Conservation (phyloP, 2,888 invertebrate species). For the Psococerastis gibbosa region DNA sequence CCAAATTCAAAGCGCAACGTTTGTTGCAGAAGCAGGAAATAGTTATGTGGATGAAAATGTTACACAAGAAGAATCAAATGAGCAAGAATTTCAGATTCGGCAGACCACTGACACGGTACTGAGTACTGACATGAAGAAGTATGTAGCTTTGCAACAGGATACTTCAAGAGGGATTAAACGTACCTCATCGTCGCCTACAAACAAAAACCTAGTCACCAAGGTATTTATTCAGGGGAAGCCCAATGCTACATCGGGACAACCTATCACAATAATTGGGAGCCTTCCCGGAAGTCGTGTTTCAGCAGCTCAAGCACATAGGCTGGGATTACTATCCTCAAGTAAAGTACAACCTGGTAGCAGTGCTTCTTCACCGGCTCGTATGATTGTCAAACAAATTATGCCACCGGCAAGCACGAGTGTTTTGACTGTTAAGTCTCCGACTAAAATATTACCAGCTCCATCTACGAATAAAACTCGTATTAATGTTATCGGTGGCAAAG, state of each 20-base stretch:
- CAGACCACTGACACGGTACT: background rate
- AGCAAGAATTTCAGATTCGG: too few relatives aligned
- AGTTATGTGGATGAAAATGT: background rate
- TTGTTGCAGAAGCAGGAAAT: too few relatives aligned
- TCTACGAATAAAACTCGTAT: constrained; percentile 16
- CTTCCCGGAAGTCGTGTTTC: constrained; percentile 34
- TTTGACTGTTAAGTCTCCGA: constrained; percentile 40
- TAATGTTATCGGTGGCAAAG: background rate
- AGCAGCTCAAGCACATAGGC: constrained; percentile 41
- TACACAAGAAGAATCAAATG: background rate
- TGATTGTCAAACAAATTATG: constrained; percentile 10
- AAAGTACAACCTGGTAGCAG: constrained; percentile 27
- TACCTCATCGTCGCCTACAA: background rate
- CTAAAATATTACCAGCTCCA: constrained; percentile 48
- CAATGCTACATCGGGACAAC: constrained; percentile 2
- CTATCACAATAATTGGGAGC: constrained; percentile 17
- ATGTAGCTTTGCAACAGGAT: background rate
- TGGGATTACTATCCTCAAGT: constrained; percentile 34
- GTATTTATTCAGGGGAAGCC: constrained; percentile 6
- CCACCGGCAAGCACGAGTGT: constrained; percentile 3
- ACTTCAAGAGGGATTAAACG: background rate
- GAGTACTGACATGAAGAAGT: background rate
- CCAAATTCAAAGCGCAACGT: background rate
- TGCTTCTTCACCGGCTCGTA: constrained; percentile 9
- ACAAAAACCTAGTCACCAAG: constrained; percentile 12